Evolutionary conservation across 53 echinoderm and acorn worm genomes (phyloP).

Genomic region (Astropecten irregularis): DNA sequence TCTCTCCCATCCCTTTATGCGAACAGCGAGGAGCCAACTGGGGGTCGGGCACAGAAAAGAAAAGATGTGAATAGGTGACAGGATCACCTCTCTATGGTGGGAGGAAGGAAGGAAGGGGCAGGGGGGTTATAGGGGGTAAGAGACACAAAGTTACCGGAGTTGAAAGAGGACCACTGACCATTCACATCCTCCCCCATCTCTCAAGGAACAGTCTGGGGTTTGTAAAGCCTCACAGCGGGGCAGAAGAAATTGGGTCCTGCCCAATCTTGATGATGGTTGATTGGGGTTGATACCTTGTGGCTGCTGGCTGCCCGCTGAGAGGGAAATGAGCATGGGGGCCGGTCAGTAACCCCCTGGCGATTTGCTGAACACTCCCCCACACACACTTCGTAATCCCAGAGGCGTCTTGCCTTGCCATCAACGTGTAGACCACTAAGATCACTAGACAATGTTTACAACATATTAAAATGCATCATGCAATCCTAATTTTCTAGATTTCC

Average conservation of each 20-base stretch:
- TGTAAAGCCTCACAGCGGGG: slow-evolving; percentile 42
- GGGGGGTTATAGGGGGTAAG: too few relatives aligned
- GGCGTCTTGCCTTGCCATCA: slow-evolving; percentile 10
- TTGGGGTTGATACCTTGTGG: slow-evolving; percentile 25
- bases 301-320: slow-evolving; percentile 19
- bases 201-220: slow-evolving; percentile 33
- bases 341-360: slow-evolving; percentile 51
- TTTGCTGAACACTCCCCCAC: slow-evolving; percentile 8
- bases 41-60: neutral
- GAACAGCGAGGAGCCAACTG: neutral
- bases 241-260: neutral
- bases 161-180: neutral
- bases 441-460: too few relatives aligned
- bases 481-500: too few relatives aligned
- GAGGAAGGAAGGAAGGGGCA: neutral
- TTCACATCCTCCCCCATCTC: neutral
- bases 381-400: neutral
- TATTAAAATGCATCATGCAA: too few relatives aligned
- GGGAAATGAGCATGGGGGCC: neutral
- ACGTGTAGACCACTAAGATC: too few relatives aligned
- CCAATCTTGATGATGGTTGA: slow-evolving; percentile 11
- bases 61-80: neutral
- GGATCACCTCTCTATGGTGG: neutral
- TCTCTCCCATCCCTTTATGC: neutral
- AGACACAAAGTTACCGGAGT: neutral